These are phyloP conservation scores for Gasterosteus aculeatus DNA, from an alignment of 2,113 vertebrate species.

Conservation along the genomic window DNA sequence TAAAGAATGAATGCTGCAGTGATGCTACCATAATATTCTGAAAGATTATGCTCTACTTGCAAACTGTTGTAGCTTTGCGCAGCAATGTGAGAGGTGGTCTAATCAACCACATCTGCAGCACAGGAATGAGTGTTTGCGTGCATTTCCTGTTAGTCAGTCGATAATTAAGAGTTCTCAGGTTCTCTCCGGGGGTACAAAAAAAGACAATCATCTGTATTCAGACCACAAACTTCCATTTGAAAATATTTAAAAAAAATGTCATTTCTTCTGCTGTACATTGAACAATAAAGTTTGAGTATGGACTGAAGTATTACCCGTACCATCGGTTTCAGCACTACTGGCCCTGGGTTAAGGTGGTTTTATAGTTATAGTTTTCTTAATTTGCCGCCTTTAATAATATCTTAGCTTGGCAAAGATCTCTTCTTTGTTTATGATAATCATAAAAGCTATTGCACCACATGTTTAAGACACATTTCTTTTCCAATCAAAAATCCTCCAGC, in stretches of 20 bases:
- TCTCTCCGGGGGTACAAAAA: neutral
- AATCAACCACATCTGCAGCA: constrained; percentile 6
- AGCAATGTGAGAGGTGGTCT: neutral
- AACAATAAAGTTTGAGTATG: neutral
- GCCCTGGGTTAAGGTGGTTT: neutral
- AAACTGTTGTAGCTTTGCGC: neutral
- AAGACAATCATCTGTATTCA: neutral
- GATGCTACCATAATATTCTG: neutral
- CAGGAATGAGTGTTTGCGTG: neutral
- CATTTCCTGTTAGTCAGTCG: neutral
- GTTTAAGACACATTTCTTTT: neutral
- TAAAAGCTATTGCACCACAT: neutral
- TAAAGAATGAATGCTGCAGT: neutral
- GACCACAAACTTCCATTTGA: neutral
- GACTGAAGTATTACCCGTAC: neutral
- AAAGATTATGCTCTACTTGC: neutral
- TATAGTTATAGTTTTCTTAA: neutral
- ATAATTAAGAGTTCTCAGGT: neutral
- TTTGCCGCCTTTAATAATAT: neutral
- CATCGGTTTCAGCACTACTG: neutral
- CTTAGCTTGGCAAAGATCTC: neutral
- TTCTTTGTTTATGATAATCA: neutral
- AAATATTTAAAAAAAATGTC: neutral
- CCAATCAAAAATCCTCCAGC: neutral
- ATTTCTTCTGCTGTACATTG: neutral